These are phyloP conservation scores for Heliconius hermathena DNA, from an alignment of 1,140 invertebrate genomes.

Conservation along the genomic window DNA sequence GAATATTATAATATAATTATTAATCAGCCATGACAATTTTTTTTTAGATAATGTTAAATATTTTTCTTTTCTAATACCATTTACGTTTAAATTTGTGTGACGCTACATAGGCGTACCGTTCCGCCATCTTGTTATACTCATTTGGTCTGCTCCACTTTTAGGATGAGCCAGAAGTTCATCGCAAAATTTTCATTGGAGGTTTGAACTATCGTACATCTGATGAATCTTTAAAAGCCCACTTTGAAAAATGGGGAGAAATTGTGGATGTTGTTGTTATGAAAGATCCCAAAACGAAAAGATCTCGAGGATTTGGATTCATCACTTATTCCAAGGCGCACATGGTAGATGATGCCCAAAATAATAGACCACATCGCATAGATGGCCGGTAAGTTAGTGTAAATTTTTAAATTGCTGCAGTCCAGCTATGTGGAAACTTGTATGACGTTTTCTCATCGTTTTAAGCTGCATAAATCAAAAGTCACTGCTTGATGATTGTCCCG, in stretches of 20 bases:
- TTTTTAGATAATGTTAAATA: neutral
- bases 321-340: slow-evolving; percentile 95
- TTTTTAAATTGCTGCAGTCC: slow-evolving; percentile 57
- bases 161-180: slow-evolving; percentile 94
- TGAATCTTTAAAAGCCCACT: slow-evolving; percentile 95
- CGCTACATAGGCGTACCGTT: slow-evolving; percentile 14
- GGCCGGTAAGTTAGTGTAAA: slow-evolving; percentile 77
- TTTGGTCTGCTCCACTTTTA: slow-evolving; percentile 60
- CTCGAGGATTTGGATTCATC: slow-evolving; percentile 98
- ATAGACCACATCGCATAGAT: slow-evolving; percentile 87
- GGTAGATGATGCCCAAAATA: slow-evolving; percentile 97
- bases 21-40: neutral
- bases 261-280: slow-evolving; percentile 99
- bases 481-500: slow-evolving; percentile 72
- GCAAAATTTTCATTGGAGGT: slow-evolving; percentile 99
- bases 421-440: slow-evolving; percentile 66
- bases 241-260: slow-evolving; percentile 98
- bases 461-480: slow-evolving; percentile 66
- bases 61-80: neutral
- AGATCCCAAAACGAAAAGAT: slow-evolving; percentile 95
- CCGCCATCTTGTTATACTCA: slow-evolving; percentile 73
- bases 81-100: neutral
- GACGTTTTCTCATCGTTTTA: slow-evolving; percentile 74
- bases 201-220: slow-evolving; percentile 97
- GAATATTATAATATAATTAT: neutral